Conservation (phyloP, 2,113 vertebrate species). For the Carettochelys insculpta region DNA sequence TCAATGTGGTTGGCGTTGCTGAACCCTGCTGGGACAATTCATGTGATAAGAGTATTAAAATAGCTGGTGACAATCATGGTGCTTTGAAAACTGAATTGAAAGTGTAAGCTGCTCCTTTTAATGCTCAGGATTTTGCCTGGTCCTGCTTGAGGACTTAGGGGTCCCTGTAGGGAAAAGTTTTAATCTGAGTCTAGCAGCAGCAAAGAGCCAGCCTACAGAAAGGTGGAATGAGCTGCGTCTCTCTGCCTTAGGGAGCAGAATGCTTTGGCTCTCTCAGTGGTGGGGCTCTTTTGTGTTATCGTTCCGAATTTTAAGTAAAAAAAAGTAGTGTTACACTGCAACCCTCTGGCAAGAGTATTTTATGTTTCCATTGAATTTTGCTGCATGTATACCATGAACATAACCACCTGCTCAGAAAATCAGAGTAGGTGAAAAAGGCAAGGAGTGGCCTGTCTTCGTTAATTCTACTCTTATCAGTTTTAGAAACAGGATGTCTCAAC, state of each 20-base stretch:
- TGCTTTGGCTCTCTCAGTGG: not conserved
- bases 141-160: not conserved
- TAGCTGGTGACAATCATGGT: not conserved
- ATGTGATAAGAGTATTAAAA: not conserved
- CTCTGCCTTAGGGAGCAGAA: not conserved
- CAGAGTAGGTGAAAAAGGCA: not conserved
- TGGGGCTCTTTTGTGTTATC: not conserved
- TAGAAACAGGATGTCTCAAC: not conserved
- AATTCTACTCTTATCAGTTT: not conserved
- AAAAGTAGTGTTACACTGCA: not conserved
- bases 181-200: too few relatives aligned
- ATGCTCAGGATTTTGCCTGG: not conserved
- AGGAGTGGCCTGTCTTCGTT: not conserved
- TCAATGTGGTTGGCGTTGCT: not conserved
- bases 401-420: not conserved
- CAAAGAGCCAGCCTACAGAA: not conserved
- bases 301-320: not conserved
- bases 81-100: not conserved
- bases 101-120: not conserved
- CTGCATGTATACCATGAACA: not conserved
- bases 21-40: not conserved
- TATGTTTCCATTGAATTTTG: not conserved
- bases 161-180: not conserved
- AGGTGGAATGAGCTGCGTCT: not conserved
- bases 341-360: not conserved